Conservation (phyloP, 64 coral and sea anemone genomes). For the Montipora cactus region DNA sequence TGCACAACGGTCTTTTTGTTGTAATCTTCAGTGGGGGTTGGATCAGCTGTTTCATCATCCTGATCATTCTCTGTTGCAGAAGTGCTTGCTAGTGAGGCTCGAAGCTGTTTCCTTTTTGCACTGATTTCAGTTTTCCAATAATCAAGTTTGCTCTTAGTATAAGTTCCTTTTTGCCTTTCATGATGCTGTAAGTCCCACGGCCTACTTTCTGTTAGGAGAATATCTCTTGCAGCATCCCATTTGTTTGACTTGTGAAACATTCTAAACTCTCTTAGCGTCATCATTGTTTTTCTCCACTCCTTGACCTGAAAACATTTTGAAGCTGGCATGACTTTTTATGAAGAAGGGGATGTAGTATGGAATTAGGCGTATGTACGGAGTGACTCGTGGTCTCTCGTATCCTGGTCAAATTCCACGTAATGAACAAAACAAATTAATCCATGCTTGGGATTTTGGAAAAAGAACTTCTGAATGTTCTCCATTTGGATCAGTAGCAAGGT, state of each 20-base stretch:
- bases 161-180: slow-evolving; percentile 30
- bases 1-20: slow-evolving; percentile 31
- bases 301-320: slow-evolving; percentile 50
- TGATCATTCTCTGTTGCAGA: background rate
- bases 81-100: background rate
- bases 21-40: slow-evolving; percentile 2
- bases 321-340: slow-evolving; percentile 7
- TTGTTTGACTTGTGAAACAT: slow-evolving; percentile 56
- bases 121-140: slow-evolving; percentile 36
- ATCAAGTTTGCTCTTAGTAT: slow-evolving; percentile 59
- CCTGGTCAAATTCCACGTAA: background rate
- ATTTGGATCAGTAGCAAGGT: background rate
- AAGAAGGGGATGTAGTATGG: slow-evolving; percentile 17
- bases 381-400: slow-evolving; percentile 1
- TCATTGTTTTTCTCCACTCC: slow-evolving; percentile 53
- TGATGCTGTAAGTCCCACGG: slow-evolving; percentile 36
- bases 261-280: slow-evolving; percentile 27
- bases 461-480: background rate
- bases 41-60: background rate
- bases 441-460: slow-evolving; percentile 26
- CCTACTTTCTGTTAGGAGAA: slow-evolving; percentile 41
- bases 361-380: slow-evolving; percentile 28
- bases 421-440: slow-evolving; percentile 64
- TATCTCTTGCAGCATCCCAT: slow-evolving; percentile 50
- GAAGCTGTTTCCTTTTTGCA: slow-evolving; percentile 3